A percentile compares a stretch with the other conserved stretches of the same genome.
These are phyloP conservation scores for Brienomyrus brachyistius DNA, from an alignment of 2,113 vertebrate genomes.

Conservation along the genomic window DNA sequence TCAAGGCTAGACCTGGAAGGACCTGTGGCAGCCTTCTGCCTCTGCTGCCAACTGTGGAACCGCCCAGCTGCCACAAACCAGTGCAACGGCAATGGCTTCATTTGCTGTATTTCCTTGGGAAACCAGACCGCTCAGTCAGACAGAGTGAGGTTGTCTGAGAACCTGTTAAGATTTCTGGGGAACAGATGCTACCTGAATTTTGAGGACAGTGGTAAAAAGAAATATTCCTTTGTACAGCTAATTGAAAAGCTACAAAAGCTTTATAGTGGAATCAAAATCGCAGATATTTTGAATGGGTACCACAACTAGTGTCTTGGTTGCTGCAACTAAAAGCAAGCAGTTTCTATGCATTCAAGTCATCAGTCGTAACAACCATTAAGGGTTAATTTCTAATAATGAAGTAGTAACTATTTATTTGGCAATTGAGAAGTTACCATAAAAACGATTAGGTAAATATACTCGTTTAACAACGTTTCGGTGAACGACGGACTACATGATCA, in stretches of 20 bases:
- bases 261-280: neutral
- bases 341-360: neutral
- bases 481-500: neutral
- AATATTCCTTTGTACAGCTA: neutral
- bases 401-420: neutral
- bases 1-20: slow-evolving; percentile 30
- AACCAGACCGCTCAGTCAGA: neutral
- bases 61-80: neutral
- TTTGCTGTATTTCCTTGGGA: neutral
- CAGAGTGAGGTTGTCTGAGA: neutral
- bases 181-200: neutral
- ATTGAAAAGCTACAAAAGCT: neutral
- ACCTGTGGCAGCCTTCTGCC: neutral
- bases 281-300: neutral
- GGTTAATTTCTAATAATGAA: neutral
- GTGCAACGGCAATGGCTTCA: neutral
- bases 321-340: neutral
- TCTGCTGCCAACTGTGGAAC: slow-evolving; percentile 26
- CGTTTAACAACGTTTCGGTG: neutral
- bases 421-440: neutral
- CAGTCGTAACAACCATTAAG: neutral
- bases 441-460: neutral
- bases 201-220: neutral
- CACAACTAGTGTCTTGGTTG: neutral
- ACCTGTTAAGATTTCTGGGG: neutral